A percentile compares a stretch with the other conserved stretches of the same genome.
Evolutionary conservation across 2,888 invertebrate species (phyloP).

Genomic region (Elaeidobius kamerunicus): DNA sequence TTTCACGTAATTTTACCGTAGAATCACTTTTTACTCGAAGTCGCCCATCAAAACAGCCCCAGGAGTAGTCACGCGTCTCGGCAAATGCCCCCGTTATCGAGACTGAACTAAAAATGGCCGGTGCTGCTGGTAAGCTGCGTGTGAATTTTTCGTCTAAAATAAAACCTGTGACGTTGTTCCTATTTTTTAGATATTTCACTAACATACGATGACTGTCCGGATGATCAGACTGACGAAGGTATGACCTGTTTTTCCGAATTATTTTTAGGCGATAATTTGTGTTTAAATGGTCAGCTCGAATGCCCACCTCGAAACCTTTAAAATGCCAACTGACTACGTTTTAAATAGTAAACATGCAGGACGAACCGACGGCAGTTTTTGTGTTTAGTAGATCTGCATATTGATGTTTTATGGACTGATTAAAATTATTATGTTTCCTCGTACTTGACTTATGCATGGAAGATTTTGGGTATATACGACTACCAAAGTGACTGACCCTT

Average conservation of each 20-base stretch:
- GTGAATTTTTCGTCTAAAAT: conserved; percentile 26
- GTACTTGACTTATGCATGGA: too few relatives aligned
- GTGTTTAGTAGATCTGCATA: too few relatives aligned
- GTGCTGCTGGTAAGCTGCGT: conserved; percentile 41
- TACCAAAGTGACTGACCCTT: too few relatives aligned
- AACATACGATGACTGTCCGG: conserved; percentile 44
- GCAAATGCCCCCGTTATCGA: conserved; percentile 49
- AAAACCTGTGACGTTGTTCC: conserved; percentile 28
- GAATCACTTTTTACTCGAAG: conserved; percentile 8
- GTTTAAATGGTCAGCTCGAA: conserved; percentile 13
- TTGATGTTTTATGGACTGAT: too few relatives aligned
- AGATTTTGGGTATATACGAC: too few relatives aligned
- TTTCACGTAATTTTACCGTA: conserved; percentile 6
- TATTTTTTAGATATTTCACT: conserved; percentile 45
- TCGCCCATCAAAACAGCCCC: not conserved
- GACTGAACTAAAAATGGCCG: conserved; percentile 50
- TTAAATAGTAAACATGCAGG: conserved; percentile 3
- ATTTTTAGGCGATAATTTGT: conserved; percentile 23
- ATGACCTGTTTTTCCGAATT: conserved; percentile 36
- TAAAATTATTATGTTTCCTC: too few relatives aligned
- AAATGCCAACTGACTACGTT: conserved; percentile 18
- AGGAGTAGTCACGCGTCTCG: conserved; percentile 44
- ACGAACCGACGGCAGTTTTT: not conserved
- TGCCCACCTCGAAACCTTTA: conserved; percentile 14
- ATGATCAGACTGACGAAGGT: conserved; percentile 48